Conservation (phyloP, 2,888 invertebrate genomes). For the Lasioglossum villosulum region DNA sequence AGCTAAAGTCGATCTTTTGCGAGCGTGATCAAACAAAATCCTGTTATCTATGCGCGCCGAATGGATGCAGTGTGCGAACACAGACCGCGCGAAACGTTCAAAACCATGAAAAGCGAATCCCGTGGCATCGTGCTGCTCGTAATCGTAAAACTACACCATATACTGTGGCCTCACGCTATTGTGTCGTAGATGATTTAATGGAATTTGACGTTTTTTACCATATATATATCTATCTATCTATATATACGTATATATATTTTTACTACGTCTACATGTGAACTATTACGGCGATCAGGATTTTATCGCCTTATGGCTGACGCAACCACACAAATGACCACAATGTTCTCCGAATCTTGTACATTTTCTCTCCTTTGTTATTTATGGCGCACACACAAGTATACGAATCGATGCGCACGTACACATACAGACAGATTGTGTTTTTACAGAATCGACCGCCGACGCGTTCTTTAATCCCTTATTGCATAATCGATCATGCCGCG, state of each 20-base stretch:
- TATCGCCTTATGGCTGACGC: conserved; percentile 28
- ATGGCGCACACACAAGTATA: background rate
- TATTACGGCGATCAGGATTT: conserved; percentile 23
- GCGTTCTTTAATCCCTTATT: conserved; percentile 61
- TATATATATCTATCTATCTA: background rate
- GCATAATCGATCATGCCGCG: conserved; percentile 43
- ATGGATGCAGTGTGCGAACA: background rate
- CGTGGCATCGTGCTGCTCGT: conserved; percentile 71
- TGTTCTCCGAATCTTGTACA: conserved; percentile 25
- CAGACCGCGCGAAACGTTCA: background rate
- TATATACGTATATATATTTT: background rate
- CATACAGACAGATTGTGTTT: conserved; percentile 33
- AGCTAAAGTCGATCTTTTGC: background rate
- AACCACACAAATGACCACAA: conserved; percentile 14
- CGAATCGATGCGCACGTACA: background rate
- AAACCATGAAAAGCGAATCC: background rate
- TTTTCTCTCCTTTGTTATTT: conserved; percentile 24
- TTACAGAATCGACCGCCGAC: conserved; percentile 40
- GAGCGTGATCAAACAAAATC: background rate
- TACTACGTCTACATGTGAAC: conserved; percentile 51
- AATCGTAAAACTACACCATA: conserved; percentile 65
- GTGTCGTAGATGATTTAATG: conserved; percentile 77
- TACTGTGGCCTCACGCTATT: conserved; percentile 76
- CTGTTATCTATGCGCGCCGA: background rate
- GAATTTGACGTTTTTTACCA: conserved; percentile 62